Conservation (phyloP, 2,797 vertebrate genomes). For the Champsocephalus gunnari region DNA sequence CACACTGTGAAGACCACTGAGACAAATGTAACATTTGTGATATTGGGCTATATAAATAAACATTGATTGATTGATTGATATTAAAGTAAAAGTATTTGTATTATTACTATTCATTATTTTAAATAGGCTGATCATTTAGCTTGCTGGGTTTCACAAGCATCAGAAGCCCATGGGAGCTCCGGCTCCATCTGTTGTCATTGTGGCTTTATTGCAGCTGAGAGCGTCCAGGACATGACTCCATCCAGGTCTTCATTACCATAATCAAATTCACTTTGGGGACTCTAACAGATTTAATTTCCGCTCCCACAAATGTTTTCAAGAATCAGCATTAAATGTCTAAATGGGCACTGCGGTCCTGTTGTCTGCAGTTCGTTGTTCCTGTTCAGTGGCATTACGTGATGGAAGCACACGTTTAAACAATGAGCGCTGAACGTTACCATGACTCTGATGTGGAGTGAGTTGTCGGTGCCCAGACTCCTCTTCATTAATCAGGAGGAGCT, state of each 20-base stretch:
- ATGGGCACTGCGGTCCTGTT: slow-evolving; percentile 56
- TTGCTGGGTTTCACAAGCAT: slow-evolving; percentile 58
- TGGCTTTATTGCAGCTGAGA: slow-evolving; percentile 81
- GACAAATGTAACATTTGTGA: no score
- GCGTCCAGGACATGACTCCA: slow-evolving; percentile 82
- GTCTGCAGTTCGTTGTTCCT: slow-evolving; percentile 41
- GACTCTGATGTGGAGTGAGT: slow-evolving; percentile 77
- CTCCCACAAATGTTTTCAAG: slow-evolving; percentile 54
- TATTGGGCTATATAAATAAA: no score
- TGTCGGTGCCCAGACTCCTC: slow-evolving; percentile 72
- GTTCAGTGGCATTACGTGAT: slow-evolving; percentile 65
- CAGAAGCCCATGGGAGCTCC: slow-evolving; percentile 72
- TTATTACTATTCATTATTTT: slow-evolving; percentile 11
- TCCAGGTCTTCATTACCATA: slow-evolving; percentile 84
- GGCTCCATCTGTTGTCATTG: slow-evolving; percentile 84
- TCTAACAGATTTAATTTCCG: slow-evolving; percentile 62
- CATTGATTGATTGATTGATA: no score
- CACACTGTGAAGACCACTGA: no score
- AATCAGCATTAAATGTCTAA: slow-evolving; percentile 68
- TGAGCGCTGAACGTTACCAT: slow-evolving; percentile 70
- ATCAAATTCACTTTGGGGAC: slow-evolving; percentile 78
- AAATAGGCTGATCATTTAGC: slow-evolving; percentile 28
- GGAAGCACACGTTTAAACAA: slow-evolving; percentile 59
- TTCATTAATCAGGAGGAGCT: slow-evolving; percentile 79
- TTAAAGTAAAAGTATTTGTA: slow-evolving; percentile 10